These are phyloP conservation scores for Byasa hedistus DNA, from an alignment of 2,888 invertebrate genomes.

Conservation along the genomic window DNA sequence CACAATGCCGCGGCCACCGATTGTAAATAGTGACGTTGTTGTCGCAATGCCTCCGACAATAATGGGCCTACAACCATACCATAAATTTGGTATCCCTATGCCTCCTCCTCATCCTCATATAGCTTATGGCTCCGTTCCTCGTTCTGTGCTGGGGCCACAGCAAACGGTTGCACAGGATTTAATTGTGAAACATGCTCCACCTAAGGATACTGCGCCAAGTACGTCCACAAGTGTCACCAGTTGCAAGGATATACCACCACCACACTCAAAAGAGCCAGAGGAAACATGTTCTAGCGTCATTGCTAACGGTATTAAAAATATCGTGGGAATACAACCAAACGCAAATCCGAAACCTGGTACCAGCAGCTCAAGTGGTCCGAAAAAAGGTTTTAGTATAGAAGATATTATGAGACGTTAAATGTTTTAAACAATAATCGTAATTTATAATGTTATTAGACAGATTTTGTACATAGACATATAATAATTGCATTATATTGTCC, in stretches of 20 bases:
- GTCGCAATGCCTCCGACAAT: slow-evolving; percentile 66
- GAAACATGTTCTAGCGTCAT: slow-evolving; percentile 63
- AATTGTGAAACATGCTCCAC: slow-evolving; percentile 76
- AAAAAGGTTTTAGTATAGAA: slow-evolving; percentile 93
- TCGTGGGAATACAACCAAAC: slow-evolving; percentile 74
- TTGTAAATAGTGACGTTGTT: slow-evolving; percentile 59
- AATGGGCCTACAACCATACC: slow-evolving; percentile 70
- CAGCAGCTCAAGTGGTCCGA: slow-evolving; percentile 82
- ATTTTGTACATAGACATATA: slow-evolving; percentile 38
- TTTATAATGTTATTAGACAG: slow-evolving; percentile 34
- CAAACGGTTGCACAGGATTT: slow-evolving; percentile 77
- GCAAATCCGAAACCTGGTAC: slow-evolving; percentile 75
- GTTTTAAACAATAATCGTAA: slow-evolving; percentile 32
- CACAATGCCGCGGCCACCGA: slow-evolving; percentile 65
- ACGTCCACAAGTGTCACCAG: slow-evolving; percentile 65
- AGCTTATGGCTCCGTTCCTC: slow-evolving; percentile 62
- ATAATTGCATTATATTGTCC: slow-evolving; percentile 4
- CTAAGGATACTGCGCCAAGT: slow-evolving; percentile 66
- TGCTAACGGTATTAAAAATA: slow-evolving; percentile 73
- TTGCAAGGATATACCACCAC: slow-evolving; percentile 55
- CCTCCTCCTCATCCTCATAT: slow-evolving; percentile 73
- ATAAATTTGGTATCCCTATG: slow-evolving; percentile 73
- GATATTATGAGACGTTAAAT: slow-evolving; percentile 92
- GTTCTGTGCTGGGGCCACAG: slow-evolving; percentile 67
- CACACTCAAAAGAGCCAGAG: slow-evolving; percentile 50